phyloP scores from a whole-genome alignment of 2,113 vertebrate species.

The Brachyistius frenatus region DNA sequence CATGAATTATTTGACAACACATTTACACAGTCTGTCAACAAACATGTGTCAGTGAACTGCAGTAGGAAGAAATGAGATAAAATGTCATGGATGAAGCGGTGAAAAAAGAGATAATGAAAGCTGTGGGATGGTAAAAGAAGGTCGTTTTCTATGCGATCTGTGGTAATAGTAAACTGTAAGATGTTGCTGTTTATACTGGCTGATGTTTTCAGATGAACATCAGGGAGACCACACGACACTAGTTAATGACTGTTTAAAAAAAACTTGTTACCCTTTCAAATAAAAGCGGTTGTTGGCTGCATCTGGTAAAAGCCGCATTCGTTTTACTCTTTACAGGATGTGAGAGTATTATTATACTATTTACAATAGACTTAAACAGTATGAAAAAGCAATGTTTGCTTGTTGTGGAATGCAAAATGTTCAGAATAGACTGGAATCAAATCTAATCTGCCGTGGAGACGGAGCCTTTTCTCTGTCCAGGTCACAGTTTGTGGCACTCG shows the following conservation, averaged over 20 bases:
- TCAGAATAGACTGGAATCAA: too few species aligned
- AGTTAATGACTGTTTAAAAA: neutral
- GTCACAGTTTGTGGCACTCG: too few species aligned
- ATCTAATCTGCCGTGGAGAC: too few species aligned
- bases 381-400: too few species aligned
- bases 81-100: constrained; percentile 8
- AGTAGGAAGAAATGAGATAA: constrained; percentile 12
- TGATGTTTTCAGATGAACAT: neutral
- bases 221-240: neutral
- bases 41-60: constrained; percentile 44
- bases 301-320: neutral
- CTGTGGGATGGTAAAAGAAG: neutral
- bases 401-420: too few species aligned
- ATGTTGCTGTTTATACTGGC: neutral
- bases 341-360: too few species aligned
- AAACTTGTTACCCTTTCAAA: constrained; percentile 1
- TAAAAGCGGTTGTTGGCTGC: neutral
- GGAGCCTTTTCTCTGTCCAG: too few species aligned
- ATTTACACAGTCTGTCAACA: constrained; percentile 45
- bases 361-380: too few species aligned
- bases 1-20: constrained; percentile 43
- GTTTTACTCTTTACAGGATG: neutral
- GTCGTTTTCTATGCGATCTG: neutral
- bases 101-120: neutral
- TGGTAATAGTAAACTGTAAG: neutral